These are phyloP conservation scores for Microtus agrestis DNA, from an alignment of 2,797 vertebrate genomes.

Conservation along the genomic window DNA sequence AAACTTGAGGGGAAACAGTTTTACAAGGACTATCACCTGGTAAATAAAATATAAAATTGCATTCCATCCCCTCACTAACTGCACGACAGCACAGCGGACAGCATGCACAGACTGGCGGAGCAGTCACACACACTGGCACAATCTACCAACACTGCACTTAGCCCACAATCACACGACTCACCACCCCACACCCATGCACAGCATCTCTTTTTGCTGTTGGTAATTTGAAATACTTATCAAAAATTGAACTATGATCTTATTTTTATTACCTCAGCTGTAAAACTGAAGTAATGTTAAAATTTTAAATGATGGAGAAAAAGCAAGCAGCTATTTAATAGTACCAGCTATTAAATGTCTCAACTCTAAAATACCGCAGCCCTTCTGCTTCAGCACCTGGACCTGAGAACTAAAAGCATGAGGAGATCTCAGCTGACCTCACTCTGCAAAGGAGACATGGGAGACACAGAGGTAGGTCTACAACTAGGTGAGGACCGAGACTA, in stretches of 20 bases:
- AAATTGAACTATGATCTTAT: slow-evolving; percentile 50
- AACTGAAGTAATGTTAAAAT: slow-evolving; percentile 50
- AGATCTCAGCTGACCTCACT: neutral
- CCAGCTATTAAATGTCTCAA: slow-evolving; percentile 11
- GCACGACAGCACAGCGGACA: neutral
- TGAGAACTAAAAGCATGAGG: neutral
- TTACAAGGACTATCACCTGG: slow-evolving; percentile 24
- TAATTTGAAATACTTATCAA: slow-evolving; percentile 51
- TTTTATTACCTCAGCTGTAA: slow-evolving; percentile 26
- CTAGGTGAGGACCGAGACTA: neutral
- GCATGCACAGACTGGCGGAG: neutral
- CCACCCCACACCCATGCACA: neutral
- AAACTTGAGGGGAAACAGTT: slow-evolving; percentile 54
- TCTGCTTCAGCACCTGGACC: neutral
- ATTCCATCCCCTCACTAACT: slow-evolving; percentile 15
- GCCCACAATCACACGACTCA: slow-evolving; percentile 4
- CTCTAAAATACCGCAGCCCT: neutral
- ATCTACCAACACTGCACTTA: neutral
- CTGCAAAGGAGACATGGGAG: neutral
- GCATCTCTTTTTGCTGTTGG: neutral
- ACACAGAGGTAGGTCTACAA: neutral
- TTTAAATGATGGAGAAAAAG: neutral
- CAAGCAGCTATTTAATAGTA: neutral
- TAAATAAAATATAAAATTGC: slow-evolving; percentile 49
- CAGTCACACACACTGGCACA: neutral